phyloP scores from a whole-genome alignment of 2,113 vertebrate species.

The Redunca redunca region DNA sequence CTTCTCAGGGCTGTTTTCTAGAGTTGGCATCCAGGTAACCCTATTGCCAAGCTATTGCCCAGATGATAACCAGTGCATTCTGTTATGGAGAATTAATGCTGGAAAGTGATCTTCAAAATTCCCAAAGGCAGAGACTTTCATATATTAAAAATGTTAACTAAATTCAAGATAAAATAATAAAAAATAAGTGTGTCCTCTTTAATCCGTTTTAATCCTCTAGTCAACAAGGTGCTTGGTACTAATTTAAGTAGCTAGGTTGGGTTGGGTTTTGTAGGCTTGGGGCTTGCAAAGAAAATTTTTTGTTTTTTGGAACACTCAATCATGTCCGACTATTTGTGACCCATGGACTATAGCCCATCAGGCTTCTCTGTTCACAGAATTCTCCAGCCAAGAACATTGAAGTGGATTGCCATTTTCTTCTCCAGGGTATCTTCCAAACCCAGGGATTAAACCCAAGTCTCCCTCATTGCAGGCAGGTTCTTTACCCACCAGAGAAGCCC shows the following conservation, averaged over 20 bases:
- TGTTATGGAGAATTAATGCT: neutral
- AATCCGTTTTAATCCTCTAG: neutral
- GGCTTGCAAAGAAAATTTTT: neutral
- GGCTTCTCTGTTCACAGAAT: neutral
- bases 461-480: neutral
- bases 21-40: rapidly evolving
- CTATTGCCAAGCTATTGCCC: neutral
- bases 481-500: neutral
- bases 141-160: neutral
- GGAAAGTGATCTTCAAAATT: neutral
- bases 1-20: neutral
- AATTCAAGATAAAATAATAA: neutral
- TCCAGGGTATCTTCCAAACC: neutral
- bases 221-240: neutral
- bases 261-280: neutral
- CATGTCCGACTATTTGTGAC: neutral
- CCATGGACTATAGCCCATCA: neutral
- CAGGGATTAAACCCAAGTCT: neutral
- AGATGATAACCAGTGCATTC: neutral
- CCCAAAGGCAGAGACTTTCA: neutral
- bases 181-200: neutral
- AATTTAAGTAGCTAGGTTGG: neutral
- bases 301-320: neutral
- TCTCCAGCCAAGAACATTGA: neutral
- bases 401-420: neutral